Evolutionary conservation across 2,797 vertebrate species (phyloP).

Genomic region (Phalloptychus januarius): DNA sequence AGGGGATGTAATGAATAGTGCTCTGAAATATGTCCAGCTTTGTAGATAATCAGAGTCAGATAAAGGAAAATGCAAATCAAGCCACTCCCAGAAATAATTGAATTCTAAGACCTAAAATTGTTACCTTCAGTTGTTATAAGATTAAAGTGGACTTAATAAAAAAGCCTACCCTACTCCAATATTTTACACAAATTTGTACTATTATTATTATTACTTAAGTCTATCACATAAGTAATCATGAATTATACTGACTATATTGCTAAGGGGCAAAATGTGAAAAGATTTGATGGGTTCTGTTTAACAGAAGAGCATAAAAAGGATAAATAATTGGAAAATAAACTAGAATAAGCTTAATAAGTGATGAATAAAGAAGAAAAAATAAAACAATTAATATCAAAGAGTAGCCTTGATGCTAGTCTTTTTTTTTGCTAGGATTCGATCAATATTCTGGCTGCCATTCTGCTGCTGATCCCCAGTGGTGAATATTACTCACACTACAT

Average conservation of each 20-base stretch:
- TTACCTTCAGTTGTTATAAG: no score
- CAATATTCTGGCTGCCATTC: conserved; percentile 63
- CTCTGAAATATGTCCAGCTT: not conserved
- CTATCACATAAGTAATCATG: not conserved
- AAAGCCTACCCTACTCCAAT: not conserved
- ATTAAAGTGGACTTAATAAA: not conserved
- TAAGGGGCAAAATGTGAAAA: not conserved
- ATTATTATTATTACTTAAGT: not conserved
- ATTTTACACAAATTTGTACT: not conserved
- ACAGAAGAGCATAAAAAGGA: conserved; percentile 22
- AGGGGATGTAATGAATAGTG: not conserved
- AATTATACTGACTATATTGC: not conserved
- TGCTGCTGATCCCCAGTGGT: conserved; percentile 53
- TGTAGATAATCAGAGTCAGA: not conserved
- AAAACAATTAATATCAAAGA: conserved; percentile 34
- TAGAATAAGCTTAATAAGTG: not conserved
- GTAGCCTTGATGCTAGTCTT: conserved; percentile 47
- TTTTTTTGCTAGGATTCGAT: conserved; percentile 26
- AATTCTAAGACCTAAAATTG: not conserved
- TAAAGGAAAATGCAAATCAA: not conserved
- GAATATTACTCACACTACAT: conserved; percentile 65
- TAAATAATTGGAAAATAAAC: conserved; percentile 37
- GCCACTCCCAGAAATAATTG: not conserved
- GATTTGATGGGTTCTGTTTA: not conserved
- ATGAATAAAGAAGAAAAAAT: not conserved